Base-by-base conservation (phyloP, 2,113 vertebrate genomes). In the Elanus axillaris region DNA sequence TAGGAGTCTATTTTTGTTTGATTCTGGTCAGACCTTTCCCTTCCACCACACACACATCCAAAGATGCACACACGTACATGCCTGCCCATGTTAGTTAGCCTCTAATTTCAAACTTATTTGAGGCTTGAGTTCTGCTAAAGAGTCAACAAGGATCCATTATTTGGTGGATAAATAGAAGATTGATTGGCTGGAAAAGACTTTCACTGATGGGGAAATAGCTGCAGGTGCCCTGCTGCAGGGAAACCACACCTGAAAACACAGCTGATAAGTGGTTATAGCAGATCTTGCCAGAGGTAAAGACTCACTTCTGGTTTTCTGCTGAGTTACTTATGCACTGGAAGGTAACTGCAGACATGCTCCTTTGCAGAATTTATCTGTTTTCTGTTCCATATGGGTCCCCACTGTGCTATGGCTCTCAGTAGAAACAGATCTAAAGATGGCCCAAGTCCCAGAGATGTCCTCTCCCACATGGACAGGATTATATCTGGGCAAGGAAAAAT, bases 161-260 rank as follows among this genome's bases (percentile, higher is more conserved):
- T 62, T 89, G 45, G 50, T 69, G 48, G 53, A 79, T 87, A 95
- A 94, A 94, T 38, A 90, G 48, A 82, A 96, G 62, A 89, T 6
- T 94, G 90, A 85, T 94, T 89, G 76, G n/a, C 73, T 91, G 76
- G 80, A 94, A 96, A 85, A 84, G 27, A 93, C 62, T 94, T 92
- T 68, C 25, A 52, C 27, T 87, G 83, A 72, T 89, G 88, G 83
- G 26, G 14, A 94, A 91, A 85, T 64, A 58, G 69, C 43, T 89
- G 69, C 80, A 92, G 86, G 79, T 93, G 76, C 40, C 63, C 45
- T 59, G 62, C 91, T 10, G 16, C 69, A 63, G 64, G 83, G 83
- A 91, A 72, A 52, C 27, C 60, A 93, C 79, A 94, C 83, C 88
- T 91, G 68, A 94, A 91, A 89, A 85, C 79, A 81, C 86, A 93